Percentiles rank a stretch among this genome's conserved stretches.
phyloP scores from a whole-genome alignment of 92 coral and sea anemone genomes.

The Umimayanthus chanpuru region DNA sequence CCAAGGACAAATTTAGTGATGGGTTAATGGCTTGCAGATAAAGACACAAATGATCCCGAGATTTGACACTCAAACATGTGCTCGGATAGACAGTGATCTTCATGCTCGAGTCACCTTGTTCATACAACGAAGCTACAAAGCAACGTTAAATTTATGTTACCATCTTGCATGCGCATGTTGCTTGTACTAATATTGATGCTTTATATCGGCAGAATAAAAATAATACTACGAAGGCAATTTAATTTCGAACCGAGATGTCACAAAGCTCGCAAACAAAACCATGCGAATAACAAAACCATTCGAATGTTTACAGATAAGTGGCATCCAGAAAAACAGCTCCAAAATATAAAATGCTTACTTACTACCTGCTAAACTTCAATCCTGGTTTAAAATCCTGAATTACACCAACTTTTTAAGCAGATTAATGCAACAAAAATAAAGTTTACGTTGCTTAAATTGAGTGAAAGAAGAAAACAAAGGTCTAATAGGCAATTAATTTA shows the following conservation, averaged over 20 bases:
- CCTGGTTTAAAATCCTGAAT: neutral
- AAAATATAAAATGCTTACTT: neutral
- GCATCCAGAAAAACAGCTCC: neutral
- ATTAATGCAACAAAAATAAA: constrained; percentile 13
- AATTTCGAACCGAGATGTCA: neutral
- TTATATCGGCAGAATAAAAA: constrained; percentile 3
- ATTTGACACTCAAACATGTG: constrained; percentile 44
- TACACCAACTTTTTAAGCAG: neutral
- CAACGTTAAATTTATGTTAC: constrained; percentile 6
- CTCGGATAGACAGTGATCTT: constrained; percentile 15
- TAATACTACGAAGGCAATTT: constrained; percentile 4
- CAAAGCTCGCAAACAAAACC: neutral
- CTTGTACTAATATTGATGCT: neutral
- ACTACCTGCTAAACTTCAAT: neutral
- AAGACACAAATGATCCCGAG: constrained; percentile 20
- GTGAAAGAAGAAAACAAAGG: constrained; percentile 66
- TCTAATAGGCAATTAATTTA: constrained; percentile 76
- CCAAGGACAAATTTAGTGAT: constrained; percentile 34
- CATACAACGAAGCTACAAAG: too few species aligned
- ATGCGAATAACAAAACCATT: neutral
- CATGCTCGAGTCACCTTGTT: neutral
- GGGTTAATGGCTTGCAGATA: constrained; percentile 16
- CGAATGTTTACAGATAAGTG: constrained; percentile 21
- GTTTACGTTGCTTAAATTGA: constrained; percentile 39
- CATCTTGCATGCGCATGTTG: neutral